phyloP scores from a whole-genome alignment of 2,888 invertebrate species.

The Atethmia centrago region DNA sequence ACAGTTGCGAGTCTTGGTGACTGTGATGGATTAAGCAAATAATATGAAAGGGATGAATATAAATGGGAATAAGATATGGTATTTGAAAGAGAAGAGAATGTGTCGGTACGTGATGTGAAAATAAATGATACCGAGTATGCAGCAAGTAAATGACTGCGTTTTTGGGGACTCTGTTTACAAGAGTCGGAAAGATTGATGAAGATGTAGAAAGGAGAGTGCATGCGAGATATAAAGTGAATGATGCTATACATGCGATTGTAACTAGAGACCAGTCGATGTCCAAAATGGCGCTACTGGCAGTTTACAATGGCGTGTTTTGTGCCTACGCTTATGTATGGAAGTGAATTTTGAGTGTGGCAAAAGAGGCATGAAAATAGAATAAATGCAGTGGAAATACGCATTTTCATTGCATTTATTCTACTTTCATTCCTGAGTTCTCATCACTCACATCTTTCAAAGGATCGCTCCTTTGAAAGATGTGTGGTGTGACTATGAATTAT shows the following conservation, averaged over 20 bases:
- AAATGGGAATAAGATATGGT: too few species aligned
- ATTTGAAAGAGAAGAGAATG: background rate
- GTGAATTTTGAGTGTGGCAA: too few species aligned
- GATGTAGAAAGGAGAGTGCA: background rate
- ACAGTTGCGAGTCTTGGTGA: too few species aligned
- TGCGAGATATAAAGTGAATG: background rate
- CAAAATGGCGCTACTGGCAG: background rate
- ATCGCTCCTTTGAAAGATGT: too few species aligned
- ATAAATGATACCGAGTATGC: background rate
- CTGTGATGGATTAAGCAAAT: too few species aligned
- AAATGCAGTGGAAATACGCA: background rate
- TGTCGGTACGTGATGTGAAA: background rate
- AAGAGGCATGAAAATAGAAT: background rate
- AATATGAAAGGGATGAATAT: background rate
- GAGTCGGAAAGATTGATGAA: background rate
- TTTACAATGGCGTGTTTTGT: background rate
- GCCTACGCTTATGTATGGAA: too few species aligned
- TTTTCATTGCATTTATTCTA: too few species aligned
- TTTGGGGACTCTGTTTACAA: too few species aligned
- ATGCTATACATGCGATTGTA: background rate
- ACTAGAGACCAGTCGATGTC: background rate
- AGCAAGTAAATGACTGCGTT: background rate
- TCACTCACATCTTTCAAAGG: too few species aligned
- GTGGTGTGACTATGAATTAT: background rate
- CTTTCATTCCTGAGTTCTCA: too few species aligned